Evolutionary conservation across 2,888 invertebrate genomes (phyloP), one percentile per base, ranked within the genome.

Genomic region (Deilephila porcellus): DNA sequence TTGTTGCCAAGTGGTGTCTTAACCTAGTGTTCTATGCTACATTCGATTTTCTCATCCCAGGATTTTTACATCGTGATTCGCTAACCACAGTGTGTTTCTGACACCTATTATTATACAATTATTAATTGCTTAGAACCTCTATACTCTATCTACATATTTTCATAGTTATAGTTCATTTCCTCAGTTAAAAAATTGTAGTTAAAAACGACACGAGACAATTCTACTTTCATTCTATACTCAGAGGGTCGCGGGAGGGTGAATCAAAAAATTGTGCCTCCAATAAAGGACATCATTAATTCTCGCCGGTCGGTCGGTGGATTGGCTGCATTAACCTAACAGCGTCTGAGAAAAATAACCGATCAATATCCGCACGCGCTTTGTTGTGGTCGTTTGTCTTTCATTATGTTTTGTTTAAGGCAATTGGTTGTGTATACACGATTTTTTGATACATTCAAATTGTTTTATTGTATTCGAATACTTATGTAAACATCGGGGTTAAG

Each of bases 281-380:
- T 96, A 96, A 96, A 95, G 95, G 95, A 92, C 94, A 96, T 96
- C 96, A 96, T 96, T 96, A 96, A 96, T 96, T 96, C 95, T 95
- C 90, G 88, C 87, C 88, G 86, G 86, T 85, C 86, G 85, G 81
- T 83, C 83, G 82, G 85, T 83, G 88, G 90, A 90, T 90, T 89
- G 88, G 86, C 86, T 86, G 90, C 87, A 88, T 90, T 90, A 90
- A 84, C 82, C 85, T 90, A 88, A 90, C 89, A 90, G 86, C 86
- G 84, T 86, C 85, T 85, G 83, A 86, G 86, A 85, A 77, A 76
- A 75, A 77, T 75, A 77, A 86, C 88, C 85, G 91, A 90, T 92
- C 91, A 88, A 92, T 92, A 91, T 86, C 88, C 85, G 82, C 77
- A 79, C 70, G 75, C 72, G 75, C 84, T 85, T 84, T 80, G 80